Base-by-base conservation (phyloP, 2,888 invertebrate genomes). In the Ametastegia equiseti region DNA sequence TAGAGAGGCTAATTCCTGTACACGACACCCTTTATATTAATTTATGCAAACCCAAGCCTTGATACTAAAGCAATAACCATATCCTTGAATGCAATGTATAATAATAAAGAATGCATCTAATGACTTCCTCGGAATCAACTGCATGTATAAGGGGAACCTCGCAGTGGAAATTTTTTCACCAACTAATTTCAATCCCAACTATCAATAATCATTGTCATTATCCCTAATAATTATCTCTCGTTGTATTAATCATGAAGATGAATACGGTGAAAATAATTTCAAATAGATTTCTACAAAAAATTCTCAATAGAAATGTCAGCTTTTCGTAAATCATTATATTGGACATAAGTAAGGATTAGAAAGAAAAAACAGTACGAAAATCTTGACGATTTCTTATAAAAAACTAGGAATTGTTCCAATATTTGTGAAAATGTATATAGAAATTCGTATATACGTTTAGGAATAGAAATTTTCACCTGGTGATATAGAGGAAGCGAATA, bases 151-250 rank as follows among this genome's bases (percentile, higher is more conserved):
- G n/a, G 39, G 39, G 36, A 36, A 39, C 39, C 60, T 60, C 60
- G 60, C 42, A 9, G 15, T 30, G 39, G 2, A 36, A 67, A 67
- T 36, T 67, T 67, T 19, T 39, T n/a, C n/a, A 39, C 65, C 19
- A 67, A 67, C n/a, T 19, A 65, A 36, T 65, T 65, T 65, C 9
- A 65, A 65, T 65, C 60, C 30, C 30, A 60, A 60, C 36, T 27
- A 39, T 15, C 7, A n/a, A 15, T n/a, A 15, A 50, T 9, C 15
- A 50, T n/a, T n/a, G n/a, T 15, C 15, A 36, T 39, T 19, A 36
- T 36, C 36, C 36, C 36, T 65, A 60, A 60, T 60, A n/a, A n/a
- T 60, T 60, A 30, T 27, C 11, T 60, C 23, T 9, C 60, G n/a
- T n/a, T n/a, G n/a, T n/a, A n/a, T n/a, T n/a, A n/a, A n/a, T 30